Percentiles rank a stretch among this genome's conserved stretches.
Conservation (phyloP, 2,797 vertebrate species). For the Coregonus ussuriensis region DNA sequence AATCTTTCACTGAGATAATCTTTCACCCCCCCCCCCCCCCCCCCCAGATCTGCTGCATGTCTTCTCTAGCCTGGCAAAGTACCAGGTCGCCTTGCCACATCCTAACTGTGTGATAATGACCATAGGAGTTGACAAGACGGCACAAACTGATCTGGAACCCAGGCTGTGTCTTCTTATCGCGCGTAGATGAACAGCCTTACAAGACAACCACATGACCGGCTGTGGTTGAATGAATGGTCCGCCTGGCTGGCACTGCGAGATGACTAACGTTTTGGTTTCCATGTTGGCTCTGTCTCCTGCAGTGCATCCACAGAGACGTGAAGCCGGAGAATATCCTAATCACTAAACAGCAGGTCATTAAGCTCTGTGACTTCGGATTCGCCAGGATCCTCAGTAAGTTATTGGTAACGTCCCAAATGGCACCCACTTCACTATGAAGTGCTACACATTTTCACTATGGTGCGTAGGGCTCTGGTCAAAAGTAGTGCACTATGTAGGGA, state of each 20-base stretch:
- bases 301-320: conserved; percentile 96
- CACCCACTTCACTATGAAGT: too few species aligned
- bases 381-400: conserved; percentile 92
- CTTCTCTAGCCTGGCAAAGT: neutral
- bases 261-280: neutral
- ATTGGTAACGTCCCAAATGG: neutral
- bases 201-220: neutral
- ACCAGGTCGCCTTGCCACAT: neutral
- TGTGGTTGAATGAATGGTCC: neutral
- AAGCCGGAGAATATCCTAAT: conserved; percentile 97
- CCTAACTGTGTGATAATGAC: neutral
- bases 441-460: too few species aligned
- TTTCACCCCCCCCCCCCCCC: too few species aligned
- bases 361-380: conserved; percentile 96
- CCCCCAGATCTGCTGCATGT: neutral
- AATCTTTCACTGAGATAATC: conserved; percentile 54
- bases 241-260: neutral
- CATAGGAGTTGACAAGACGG: neutral
- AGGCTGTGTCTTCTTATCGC: neutral
- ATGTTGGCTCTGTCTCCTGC: conserved; percentile 17
- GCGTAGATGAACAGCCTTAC: neutral
- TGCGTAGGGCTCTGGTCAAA: too few species aligned
- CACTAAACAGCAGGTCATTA: conserved; percentile 93
- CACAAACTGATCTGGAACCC: neutral
- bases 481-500: neutral